Percentiles rank a stretch among this genome's conserved stretches.
Conservation (phyloP, 37 sponge, comb jelly and placozoan species). For the Aphrocallistes beatrix region DNA sequence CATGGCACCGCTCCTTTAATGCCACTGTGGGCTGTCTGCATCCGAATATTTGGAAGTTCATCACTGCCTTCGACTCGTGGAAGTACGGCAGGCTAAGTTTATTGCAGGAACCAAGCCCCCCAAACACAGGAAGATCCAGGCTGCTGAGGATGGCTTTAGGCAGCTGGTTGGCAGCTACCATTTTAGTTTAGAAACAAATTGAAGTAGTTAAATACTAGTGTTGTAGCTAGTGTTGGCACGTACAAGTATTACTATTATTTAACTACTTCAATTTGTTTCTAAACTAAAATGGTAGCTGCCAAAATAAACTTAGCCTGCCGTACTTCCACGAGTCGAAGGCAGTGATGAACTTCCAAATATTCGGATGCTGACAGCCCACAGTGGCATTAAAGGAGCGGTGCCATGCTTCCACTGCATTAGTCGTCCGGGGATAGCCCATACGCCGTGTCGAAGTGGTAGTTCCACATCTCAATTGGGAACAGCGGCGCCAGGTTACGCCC, state of each 20-base stretch:
- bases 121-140: too few species aligned
- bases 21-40: neutral
- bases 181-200: too few species aligned
- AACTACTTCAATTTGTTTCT: too few species aligned
- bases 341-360: neutral
- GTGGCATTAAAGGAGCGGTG: neutral
- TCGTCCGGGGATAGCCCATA: neutral
- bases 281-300: too few species aligned
- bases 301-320: neutral
- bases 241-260: too few species aligned
- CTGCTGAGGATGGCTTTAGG: too few species aligned
- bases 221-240: too few species aligned
- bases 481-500: neutral
- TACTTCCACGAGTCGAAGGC: neutral
- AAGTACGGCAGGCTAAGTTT: neutral
- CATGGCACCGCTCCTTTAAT: neutral
- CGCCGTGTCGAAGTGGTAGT: neutral
- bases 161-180: too few species aligned
- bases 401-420: neutral
- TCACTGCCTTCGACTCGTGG: neutral
- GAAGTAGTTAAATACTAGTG: too few species aligned
- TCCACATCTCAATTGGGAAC: neutral
- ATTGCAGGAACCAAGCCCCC: too few species aligned
- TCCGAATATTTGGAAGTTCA: neutral
- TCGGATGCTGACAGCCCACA: neutral